These are phyloP conservation scores for Apodemia mormo DNA, from an alignment of 2,888 invertebrate genomes.

Conservation along the genomic window DNA sequence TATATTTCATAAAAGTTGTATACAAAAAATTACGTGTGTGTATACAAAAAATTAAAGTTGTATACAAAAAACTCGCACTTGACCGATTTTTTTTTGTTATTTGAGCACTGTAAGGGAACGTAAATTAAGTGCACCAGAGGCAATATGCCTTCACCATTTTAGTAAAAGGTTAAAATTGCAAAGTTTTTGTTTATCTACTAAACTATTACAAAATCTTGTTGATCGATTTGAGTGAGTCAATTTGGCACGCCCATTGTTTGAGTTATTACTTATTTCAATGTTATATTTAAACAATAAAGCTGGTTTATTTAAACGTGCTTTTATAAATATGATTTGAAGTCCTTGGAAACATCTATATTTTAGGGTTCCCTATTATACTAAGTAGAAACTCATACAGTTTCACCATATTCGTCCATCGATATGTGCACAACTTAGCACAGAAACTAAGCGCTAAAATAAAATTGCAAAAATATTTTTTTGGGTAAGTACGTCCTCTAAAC, in stretches of 20 bases:
- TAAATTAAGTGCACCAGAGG: not conserved
- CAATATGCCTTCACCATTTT: not conserved
- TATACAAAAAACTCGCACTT: too few species aligned
- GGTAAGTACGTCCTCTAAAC: too few species aligned
- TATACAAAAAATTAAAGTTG: too few species aligned
- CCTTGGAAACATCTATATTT: not conserved
- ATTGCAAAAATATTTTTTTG: too few species aligned
- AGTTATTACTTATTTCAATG: not conserved
- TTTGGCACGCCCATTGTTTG: constrained; percentile 1
- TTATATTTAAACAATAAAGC: not conserved
- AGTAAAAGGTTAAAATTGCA: constrained; percentile 7
- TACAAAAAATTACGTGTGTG: too few species aligned
- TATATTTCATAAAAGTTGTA: too few species aligned
- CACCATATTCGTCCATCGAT: too few species aligned
- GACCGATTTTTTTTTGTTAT: too few species aligned
- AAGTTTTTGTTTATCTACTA: not conserved
- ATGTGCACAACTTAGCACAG: too few species aligned
- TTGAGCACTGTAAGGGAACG: too few species aligned
- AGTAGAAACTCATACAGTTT: too few species aligned
- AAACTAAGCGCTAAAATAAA: too few species aligned
- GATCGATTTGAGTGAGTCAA: not conserved
- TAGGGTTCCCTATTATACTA: not conserved
- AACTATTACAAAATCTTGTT: not conserved
- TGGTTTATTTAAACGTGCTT: not conserved
- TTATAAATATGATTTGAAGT: not conserved